These are phyloP conservation scores for Clistopyga incitator DNA, from an alignment of 2,888 invertebrate genomes.

Conservation along the genomic window DNA sequence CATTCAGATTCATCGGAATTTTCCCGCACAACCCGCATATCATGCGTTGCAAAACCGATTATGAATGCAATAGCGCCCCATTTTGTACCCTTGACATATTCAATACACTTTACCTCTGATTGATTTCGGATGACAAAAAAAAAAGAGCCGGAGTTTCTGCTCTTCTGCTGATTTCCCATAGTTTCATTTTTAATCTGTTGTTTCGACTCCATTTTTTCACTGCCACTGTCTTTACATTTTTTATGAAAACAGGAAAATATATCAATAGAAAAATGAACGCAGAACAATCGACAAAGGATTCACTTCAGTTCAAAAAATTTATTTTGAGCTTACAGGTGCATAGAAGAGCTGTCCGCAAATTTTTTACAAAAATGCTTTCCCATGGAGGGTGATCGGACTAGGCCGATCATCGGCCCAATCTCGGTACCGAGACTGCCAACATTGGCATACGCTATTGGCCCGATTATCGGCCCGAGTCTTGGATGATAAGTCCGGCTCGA, in stretches of 20 bases:
- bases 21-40: slow-evolving; percentile 13
- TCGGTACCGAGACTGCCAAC: no score
- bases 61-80: slow-evolving; percentile 24
- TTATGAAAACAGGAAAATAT: neutral
- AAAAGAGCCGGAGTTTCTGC: neutral
- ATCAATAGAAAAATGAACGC: neutral
- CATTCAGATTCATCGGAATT: slow-evolving; percentile 61
- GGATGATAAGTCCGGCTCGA: no score
- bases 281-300: neutral
- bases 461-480: no score
- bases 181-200: neutral
- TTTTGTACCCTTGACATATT: slow-evolving; percentile 18
- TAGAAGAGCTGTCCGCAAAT: no score
- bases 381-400: no score
- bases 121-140: slow-evolving; percentile 21
- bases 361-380: no score
- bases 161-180: neutral
- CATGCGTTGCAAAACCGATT: slow-evolving; percentile 39
- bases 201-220: neutral
- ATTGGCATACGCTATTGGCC: no score
- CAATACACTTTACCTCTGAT: slow-evolving; percentile 52
- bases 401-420: no score
- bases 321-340: neutral
- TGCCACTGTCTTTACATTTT: neutral
- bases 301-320: neutral